phyloP scores from a whole-genome alignment of 2,888 invertebrate species.

The Nomada ferruginata region DNA sequence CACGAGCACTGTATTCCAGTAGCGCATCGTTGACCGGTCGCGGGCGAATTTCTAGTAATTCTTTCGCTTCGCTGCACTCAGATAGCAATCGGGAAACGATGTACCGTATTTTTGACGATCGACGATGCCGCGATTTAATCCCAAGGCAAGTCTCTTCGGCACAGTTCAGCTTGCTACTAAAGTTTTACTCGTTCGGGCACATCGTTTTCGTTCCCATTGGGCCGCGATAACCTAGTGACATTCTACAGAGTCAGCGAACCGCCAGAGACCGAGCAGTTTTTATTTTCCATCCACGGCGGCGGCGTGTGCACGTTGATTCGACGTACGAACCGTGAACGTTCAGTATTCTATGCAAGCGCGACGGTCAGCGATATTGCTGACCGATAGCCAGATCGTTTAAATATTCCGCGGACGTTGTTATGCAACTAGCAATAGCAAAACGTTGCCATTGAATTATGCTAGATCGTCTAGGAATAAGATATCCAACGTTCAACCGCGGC shows the following conservation, averaged over 20 bases:
- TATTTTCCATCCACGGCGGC: background rate
- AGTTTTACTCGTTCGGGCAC: background rate
- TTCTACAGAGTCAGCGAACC: background rate
- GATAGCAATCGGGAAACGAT: background rate
- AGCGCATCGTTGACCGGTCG: background rate
- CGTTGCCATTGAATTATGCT: background rate
- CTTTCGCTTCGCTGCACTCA: background rate
- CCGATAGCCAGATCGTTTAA: background rate
- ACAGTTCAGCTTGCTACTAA: constrained; percentile 30
- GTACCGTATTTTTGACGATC: background rate
- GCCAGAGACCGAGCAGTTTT: background rate
- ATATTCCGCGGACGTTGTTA: background rate
- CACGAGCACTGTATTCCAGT: constrained; percentile 42
- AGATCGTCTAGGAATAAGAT: background rate
- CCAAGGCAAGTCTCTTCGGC: too few relatives aligned
- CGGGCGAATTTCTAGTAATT: background rate
- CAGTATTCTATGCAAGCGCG: too few relatives aligned
- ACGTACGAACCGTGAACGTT: too few relatives aligned
- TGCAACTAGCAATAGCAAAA: background rate
- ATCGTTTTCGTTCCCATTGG: background rate
- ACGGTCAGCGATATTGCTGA: background rate
- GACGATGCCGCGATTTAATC: too few relatives aligned
- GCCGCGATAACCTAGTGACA: constrained; percentile 38
- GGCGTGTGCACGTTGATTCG: too few relatives aligned
- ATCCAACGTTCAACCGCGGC: background rate